Conservation (phyloP, 2,888 invertebrate species). For the Griposia aprilina region DNA sequence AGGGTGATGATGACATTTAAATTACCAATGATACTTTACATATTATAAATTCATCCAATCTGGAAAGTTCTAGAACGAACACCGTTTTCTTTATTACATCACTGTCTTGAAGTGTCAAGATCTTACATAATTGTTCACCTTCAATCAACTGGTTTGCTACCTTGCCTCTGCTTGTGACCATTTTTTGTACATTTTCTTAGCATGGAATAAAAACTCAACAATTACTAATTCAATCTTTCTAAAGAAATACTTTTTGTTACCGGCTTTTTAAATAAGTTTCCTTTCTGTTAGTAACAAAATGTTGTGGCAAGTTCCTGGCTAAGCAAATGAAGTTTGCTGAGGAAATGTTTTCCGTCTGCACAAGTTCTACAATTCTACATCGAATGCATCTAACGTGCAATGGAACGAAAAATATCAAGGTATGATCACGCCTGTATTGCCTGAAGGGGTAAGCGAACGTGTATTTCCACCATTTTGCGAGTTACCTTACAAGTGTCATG, state of each 20-base stretch:
- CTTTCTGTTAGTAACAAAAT: conserved; percentile 11
- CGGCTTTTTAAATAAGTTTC: conserved; percentile 20
- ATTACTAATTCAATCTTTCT: conserved; percentile 30
- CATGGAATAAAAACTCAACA: conserved; percentile 34
- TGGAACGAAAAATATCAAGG: background rate
- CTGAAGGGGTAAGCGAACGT: background rate
- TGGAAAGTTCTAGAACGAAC: conserved; percentile 29
- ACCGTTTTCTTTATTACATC: conserved; percentile 10
- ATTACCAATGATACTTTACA: background rate
- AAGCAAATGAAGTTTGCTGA: conserved; percentile 16
- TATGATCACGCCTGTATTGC: background rate
- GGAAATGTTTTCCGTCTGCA: conserved; percentile 30
- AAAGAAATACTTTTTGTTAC: conserved; percentile 28
- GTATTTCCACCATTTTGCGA: background rate
- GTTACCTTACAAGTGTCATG: background rate
- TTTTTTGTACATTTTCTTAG: conserved; percentile 32
- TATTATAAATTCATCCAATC: background rate
- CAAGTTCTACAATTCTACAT: conserved; percentile 32
- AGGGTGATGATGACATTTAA: background rate
- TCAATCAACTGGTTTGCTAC: conserved; percentile 41
- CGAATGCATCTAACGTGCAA: background rate
- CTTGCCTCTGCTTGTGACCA: conserved; percentile 38
- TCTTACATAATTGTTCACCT: conserved; percentile 45
- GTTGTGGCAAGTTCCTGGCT: conserved; percentile 31
- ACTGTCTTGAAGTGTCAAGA: conserved; percentile 15